phyloP scores from a whole-genome alignment of 1,140 invertebrate species.

The Drosophila insularis region DNA sequence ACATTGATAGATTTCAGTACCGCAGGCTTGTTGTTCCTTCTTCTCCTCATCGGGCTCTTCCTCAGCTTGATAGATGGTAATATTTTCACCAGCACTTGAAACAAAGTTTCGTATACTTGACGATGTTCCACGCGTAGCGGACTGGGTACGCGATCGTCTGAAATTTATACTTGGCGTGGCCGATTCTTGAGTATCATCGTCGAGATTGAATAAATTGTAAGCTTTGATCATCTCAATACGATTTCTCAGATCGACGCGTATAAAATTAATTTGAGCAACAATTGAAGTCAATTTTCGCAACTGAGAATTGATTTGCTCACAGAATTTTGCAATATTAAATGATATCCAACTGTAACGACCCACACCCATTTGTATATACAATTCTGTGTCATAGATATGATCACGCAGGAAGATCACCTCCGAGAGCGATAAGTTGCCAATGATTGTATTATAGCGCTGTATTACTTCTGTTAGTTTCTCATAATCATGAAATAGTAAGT shows the following conservation, averaged over 20 bases:
- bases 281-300: constrained; percentile 86
- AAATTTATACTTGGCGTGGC: background rate
- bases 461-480: constrained; percentile 85
- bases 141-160: background rate
- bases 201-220: constrained; percentile 85
- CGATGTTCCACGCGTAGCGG: background rate
- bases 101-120: constrained; percentile 29
- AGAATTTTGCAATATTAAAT: constrained; percentile 90
- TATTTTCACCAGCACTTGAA: constrained; percentile 31
- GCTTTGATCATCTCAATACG: constrained; percentile 84
- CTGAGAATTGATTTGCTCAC: constrained; percentile 83
- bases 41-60: constrained; percentile 17
- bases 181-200: constrained; percentile 23
- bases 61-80: constrained; percentile 40
- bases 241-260: constrained; percentile 87
- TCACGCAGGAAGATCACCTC: constrained; percentile 88
- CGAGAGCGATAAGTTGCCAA: constrained; percentile 85
- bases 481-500: constrained; percentile 86
- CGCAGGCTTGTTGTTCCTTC: constrained; percentile 43
- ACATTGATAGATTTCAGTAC: constrained; percentile 76
- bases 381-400: constrained; percentile 88
- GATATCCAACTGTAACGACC: constrained; percentile 93
- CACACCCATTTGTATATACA: constrained; percentile 90
- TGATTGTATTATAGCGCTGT: constrained; percentile 85
- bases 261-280: constrained; percentile 89